phyloP scores from a whole-genome alignment of 2,888 invertebrate genomes.

The Stenchaetothrips biformis region DNA sequence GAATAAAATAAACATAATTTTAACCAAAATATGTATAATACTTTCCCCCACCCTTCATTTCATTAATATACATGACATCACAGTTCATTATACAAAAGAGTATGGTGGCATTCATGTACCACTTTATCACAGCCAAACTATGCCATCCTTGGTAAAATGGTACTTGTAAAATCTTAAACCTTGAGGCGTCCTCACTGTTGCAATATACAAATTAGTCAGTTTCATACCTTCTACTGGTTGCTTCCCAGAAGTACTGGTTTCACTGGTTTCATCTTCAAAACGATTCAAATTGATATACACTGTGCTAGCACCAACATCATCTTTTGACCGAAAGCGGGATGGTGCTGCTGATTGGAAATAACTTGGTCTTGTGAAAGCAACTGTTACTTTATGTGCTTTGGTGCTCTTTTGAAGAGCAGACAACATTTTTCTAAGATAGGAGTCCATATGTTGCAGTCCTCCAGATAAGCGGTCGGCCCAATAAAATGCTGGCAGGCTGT shows the following conservation, averaged over 20 bases:
- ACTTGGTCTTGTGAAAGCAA: conserved; percentile 53
- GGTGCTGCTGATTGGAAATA: conserved; percentile 44
- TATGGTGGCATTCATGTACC: neutral
- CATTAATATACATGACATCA: neutral
- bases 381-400: conserved; percentile 50
- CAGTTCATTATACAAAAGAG: neutral
- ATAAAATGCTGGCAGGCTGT: conserved; percentile 51
- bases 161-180: neutral
- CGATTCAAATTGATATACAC: neutral
- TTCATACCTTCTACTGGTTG: neutral
- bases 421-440: conserved; percentile 42
- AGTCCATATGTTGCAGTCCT: conserved; percentile 40
- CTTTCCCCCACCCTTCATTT: neutral
- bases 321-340: neutral
- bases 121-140: neutral
- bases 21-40: neutral
- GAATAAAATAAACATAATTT: neutral
- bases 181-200: neutral
- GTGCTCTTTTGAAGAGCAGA: conserved; percentile 48
- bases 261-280: neutral
- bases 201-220: neutral
- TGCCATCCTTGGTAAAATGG: neutral
- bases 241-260: neutral
- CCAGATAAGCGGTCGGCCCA: conserved; percentile 45
- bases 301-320: neutral